phyloP scores from a whole-genome alignment of 2,113 vertebrate species.

The Panurus biarmicus region DNA sequence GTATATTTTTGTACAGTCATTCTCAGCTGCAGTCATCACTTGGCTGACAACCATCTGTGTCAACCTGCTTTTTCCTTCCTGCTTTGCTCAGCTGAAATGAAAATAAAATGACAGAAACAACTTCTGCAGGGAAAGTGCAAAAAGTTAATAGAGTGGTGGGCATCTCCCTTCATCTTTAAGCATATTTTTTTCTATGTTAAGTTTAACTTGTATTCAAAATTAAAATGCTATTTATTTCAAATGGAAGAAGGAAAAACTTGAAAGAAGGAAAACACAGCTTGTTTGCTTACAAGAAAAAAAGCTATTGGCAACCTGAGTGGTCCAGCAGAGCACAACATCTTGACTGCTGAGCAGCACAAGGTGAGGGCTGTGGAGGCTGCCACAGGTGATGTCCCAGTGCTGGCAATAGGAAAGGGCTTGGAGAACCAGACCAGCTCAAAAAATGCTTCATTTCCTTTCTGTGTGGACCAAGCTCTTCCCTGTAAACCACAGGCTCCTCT shows the following conservation, averaged over 20 bases:
- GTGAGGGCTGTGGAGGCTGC: neutral
- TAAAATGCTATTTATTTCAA: conserved; percentile 21
- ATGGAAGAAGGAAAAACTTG: neutral
- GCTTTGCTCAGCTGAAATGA: conserved; percentile 33
- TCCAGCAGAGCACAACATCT: neutral
- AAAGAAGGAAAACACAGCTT: neutral
- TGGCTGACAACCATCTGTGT: conserved; percentile 54
- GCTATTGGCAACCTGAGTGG: neutral
- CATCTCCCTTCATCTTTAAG: neutral
- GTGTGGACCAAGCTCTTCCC: neutral
- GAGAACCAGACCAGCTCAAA: neutral
- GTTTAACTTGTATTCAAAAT: neutral
- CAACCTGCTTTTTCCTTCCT: conserved; percentile 38
- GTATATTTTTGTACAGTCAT: conserved; percentile 44
- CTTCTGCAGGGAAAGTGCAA: conserved; percentile 11
- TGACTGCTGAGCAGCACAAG: neutral
- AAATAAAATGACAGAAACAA: conserved; percentile 47
- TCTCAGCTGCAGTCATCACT: conserved; percentile 49
- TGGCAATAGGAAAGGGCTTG: neutral
- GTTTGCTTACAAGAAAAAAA: conserved; percentile 3
- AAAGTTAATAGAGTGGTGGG: neutral
- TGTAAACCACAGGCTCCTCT: neutral
- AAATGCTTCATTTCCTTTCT: neutral
- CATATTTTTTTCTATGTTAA: neutral
- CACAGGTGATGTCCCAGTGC: neutral